These are phyloP conservation scores for Trachelus stipa DNA, from an alignment of 2,888 invertebrate genomes.

Conservation along the genomic window DNA sequence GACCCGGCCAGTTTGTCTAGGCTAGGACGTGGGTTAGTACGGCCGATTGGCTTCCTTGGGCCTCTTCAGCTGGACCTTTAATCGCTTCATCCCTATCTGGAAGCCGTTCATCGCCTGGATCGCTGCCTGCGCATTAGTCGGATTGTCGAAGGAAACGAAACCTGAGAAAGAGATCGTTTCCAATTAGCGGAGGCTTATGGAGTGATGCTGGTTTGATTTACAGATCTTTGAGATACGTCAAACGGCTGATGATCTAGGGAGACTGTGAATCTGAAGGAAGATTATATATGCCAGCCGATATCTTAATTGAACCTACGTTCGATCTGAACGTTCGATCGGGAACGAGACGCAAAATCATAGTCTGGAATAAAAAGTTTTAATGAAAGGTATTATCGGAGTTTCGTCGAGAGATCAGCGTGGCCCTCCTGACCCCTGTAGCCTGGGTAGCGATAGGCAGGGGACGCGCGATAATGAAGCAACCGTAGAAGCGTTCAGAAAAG, in stretches of 20 bases:
- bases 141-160: constrained; percentile 99
- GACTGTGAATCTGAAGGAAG: background rate
- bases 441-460: constrained; percentile 33
- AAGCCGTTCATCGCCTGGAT: constrained; percentile 99
- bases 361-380: constrained; percentile 54
- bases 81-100: constrained; percentile 99
- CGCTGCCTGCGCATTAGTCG: constrained; percentile 96
- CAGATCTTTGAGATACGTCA: background rate
- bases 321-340: background rate
- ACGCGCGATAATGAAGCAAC: constrained; percentile 44
- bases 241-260: background rate
- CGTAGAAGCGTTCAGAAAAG: constrained; percentile 35
- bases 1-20: constrained; percentile 69
- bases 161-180: constrained; percentile 72
- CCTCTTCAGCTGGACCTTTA: constrained; percentile 99
- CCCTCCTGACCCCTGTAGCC: too few relatives aligned
- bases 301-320: background rate
- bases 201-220: background rate
- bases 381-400: constrained; percentile 54
- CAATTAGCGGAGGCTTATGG: background rate
- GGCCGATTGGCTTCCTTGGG: constrained; percentile 98
- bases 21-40: constrained; percentile 85
- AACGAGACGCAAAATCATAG: background rate
- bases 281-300: background rate
- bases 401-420: constrained; percentile 26